Percentiles rank a stretch among this genome's conserved stretches.
Conservation (phyloP, 35 echinoderm and acorn worm genomes). For the Diadema setosum region DNA sequence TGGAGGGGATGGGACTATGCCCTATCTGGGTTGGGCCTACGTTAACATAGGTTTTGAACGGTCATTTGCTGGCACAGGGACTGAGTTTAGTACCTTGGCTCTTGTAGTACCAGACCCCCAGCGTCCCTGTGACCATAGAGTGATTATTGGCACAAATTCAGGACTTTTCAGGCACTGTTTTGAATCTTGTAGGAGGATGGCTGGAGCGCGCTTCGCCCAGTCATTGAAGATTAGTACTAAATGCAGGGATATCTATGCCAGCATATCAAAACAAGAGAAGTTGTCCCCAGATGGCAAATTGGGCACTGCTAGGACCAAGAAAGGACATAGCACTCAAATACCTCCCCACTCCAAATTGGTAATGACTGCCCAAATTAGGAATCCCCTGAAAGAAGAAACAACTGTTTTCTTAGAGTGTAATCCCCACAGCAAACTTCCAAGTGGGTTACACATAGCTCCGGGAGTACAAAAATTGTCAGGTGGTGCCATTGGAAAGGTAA, state of each 20-base stretch:
- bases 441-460: constrained; percentile 16
- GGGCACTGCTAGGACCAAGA: constrained; percentile 20
- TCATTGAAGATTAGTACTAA: constrained; percentile 9
- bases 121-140: background rate
- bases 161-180: constrained; percentile 46
- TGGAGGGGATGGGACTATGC: constrained; percentile 63
- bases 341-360: too few relatives aligned
- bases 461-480: constrained; percentile 17
- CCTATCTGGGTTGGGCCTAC: constrained; percentile 54
- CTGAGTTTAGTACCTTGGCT: constrained; percentile 20
- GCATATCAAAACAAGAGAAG: background rate
- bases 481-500: background rate
- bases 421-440: background rate
- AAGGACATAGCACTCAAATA: background rate
- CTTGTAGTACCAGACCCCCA: constrained; percentile 49
- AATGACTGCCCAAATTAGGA: too few relatives aligned
- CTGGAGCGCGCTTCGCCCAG: constrained; percentile 24
- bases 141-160: constrained; percentile 55
- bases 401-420: background rate
- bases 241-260: constrained; percentile 22
- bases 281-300: background rate
- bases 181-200: constrained; percentile 8
- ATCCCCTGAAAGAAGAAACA: background rate
- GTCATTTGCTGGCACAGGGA: constrained; percentile 13
- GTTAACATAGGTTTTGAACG: background rate